Evolutionary conservation across 1,140 invertebrate genomes (phyloP), one percentile per base, ranked within the genome.

Genomic region (Scaptomyza graminum): DNA sequence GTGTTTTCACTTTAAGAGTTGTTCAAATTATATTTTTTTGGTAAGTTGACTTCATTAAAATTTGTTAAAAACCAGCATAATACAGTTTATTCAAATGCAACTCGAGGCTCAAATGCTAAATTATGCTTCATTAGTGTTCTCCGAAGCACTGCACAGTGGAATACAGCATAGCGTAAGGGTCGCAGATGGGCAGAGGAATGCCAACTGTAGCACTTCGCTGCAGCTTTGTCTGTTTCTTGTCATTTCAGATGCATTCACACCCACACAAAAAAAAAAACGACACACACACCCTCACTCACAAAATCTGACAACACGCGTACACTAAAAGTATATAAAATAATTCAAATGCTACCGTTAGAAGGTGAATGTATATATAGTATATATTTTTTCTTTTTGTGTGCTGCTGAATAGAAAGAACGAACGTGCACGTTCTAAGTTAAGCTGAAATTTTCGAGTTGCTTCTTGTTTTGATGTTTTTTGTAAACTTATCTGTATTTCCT

Each of bases 121-220:
- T 87, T 87, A 88, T 87, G 82, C 82, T 88, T 87, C 82, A 87
- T 87, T 87, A 87, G 82, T 87, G 82, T 88, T 74, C 63, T 64
- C 47, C 59, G 49, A 15, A 16, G 46, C 37, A 50, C 51, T 77
- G 67, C 46, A 61, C 65, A 43, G 49, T 59, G 22, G 69, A 39
- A 41, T 25, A 47, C 18, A 60, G 34, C 43, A 44, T 28, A 6
- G 39, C 44, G 39, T 59, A 28, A 34, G 28, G 61, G 8, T 18
- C 41, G 6, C 13, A 18, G 46, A 15, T 15, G 28, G 41, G 18
- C 13, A 52, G 25, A 46, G 22, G 18, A 28, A 54, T 66, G 69
- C 81, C 74, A 87, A 49, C 78, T 60, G 78, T 31, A 57, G 46
- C 44, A 51, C 61, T 66, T 37, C 28, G 34, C 47, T 56, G 61